A percentile compares a stretch with the other conserved stretches of the same genome.
Evolutionary conservation across 1,140 invertebrate genomes (phyloP).

Genomic region (Artemia franciscana): DNA sequence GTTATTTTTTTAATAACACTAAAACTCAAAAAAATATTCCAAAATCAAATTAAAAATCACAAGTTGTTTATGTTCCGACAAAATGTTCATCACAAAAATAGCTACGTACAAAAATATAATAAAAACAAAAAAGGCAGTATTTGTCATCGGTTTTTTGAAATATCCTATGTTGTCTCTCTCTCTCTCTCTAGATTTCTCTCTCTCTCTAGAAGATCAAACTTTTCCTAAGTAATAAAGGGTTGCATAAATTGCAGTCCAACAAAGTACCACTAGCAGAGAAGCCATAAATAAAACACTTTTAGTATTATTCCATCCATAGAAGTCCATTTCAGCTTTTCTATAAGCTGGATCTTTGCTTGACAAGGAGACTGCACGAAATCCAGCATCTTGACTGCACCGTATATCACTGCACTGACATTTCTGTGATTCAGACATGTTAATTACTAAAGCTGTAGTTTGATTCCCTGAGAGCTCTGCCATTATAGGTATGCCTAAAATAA

Average conservation of each 20-base stretch:
- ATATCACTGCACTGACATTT: neutral
- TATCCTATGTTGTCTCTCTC: too few relatives aligned
- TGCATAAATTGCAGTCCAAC: neutral
- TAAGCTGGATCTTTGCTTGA: neutral
- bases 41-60: too few relatives aligned
- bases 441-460: neutral
- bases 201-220: neutral
- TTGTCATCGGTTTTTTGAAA: too few relatives aligned
- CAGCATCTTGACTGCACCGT: neutral
- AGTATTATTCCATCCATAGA: neutral
- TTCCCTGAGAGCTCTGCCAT: too few relatives aligned
- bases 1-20: too few relatives aligned
- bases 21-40: too few relatives aligned
- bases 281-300: neutral
- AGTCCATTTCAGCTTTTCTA: neutral
- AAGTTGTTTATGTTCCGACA: too few relatives aligned
- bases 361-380: neutral
- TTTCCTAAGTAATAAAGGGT: neutral
- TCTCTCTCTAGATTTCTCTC: too few relatives aligned
- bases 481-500: too few relatives aligned
- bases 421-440: neutral
- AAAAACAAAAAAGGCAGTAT: too few relatives aligned
- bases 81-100: too few relatives aligned
- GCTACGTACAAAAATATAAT: too few relatives aligned
- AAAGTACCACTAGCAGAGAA: neutral